Percentiles rank a stretch among this genome's conserved stretches.
These are phyloP conservation scores for Corythornis madagascariensis DNA, from an alignment of 2,113 vertebrate genomes.

Conservation along the genomic window DNA sequence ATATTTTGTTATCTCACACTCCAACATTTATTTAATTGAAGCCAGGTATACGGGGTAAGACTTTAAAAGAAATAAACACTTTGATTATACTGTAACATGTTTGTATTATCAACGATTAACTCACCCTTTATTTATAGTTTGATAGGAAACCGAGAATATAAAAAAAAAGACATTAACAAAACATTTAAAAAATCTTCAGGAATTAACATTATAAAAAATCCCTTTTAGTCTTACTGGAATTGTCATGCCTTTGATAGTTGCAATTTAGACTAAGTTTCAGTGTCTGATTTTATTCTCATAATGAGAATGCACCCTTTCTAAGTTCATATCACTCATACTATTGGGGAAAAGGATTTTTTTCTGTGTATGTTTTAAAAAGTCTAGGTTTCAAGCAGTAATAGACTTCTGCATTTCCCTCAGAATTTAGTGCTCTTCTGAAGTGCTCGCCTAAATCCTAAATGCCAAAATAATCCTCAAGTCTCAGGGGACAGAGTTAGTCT, in stretches of 20 bases:
- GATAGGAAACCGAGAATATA: slow-evolving; percentile 48
- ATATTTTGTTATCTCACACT: slow-evolving; percentile 70
- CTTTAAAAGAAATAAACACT: slow-evolving; percentile 71
- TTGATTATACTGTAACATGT: slow-evolving; percentile 45
- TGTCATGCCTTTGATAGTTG: neutral
- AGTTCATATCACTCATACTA: neutral
- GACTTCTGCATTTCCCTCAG: neutral
- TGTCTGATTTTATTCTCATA: neutral
- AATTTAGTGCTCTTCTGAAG: slow-evolving; percentile 17
- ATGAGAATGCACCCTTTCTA: neutral
- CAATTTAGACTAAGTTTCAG: neutral
- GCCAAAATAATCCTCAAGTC: slow-evolving; percentile 25
- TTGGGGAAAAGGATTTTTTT: neutral
- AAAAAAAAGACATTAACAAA: slow-evolving; percentile 48
- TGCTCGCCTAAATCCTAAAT: slow-evolving; percentile 13
- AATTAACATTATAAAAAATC: neutral
- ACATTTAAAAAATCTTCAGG: neutral
- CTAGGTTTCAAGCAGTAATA: neutral
- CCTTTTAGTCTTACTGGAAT: neutral
- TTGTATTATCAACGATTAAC: slow-evolving; percentile 40
- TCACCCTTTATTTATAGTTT: slow-evolving; percentile 59
- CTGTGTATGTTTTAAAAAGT: neutral
- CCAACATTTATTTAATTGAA: slow-evolving; percentile 56
- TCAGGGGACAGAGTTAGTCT: slow-evolving; percentile 14
- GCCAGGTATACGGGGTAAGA: slow-evolving; percentile 63